Conservation (phyloP, 2,797 vertebrate species). For the Eulemur rubriventer region DNA sequence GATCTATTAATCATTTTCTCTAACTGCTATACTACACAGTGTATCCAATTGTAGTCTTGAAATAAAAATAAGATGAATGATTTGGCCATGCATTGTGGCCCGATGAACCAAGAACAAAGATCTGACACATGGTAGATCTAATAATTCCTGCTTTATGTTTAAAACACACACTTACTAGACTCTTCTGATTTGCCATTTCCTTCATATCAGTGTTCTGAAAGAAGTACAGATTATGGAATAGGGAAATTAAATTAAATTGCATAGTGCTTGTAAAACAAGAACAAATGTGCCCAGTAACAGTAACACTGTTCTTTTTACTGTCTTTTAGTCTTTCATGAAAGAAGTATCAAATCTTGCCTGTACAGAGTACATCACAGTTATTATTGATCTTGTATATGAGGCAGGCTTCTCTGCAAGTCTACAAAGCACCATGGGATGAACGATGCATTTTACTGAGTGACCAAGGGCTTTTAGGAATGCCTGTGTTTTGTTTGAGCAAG, state of each 20-base stretch:
- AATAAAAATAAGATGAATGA: slow-evolving; percentile 69
- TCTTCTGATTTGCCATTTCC: not conserved
- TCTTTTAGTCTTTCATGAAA: slow-evolving; percentile 7
- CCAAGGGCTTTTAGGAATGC: not conserved
- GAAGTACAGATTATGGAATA: not conserved
- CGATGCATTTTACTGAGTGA: not conserved
- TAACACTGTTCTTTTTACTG: not conserved
- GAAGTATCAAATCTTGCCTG: not conserved
- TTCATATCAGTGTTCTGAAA: not conserved
- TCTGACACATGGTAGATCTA: not conserved
- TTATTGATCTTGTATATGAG: not conserved
- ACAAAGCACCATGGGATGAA: not conserved
- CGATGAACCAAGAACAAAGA: slow-evolving; percentile 52
- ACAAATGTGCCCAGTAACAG: not conserved
- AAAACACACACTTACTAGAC: not conserved
- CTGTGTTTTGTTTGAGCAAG: not conserved
- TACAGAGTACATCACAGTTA: not conserved
- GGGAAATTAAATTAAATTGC: slow-evolving; percentile 30
- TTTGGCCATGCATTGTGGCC: slow-evolving; percentile 37
- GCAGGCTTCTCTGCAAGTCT: not conserved
- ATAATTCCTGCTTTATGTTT: not conserved
- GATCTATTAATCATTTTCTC: slow-evolving; percentile 48
- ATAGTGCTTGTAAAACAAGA: slow-evolving; percentile 27
- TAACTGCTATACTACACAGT: not conserved
- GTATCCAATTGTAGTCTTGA: slow-evolving; percentile 32